These are phyloP conservation scores for Calosoma granatense DNA, from an alignment of 1,140 invertebrate genomes.

Conservation along the genomic window DNA sequence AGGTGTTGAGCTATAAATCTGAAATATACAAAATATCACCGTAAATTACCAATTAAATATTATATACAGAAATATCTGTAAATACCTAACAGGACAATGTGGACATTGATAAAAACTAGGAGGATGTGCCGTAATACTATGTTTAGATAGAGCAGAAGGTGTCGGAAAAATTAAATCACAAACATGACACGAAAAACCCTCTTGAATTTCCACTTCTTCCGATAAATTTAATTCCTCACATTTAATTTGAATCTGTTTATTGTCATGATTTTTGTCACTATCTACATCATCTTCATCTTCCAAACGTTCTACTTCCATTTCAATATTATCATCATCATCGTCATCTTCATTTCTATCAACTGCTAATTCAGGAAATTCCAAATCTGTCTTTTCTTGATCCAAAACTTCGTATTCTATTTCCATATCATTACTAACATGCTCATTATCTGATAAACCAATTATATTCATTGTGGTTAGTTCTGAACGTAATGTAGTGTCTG, in stretches of 20 bases:
- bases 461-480: too few relatives aligned
- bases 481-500: background rate
- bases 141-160: background rate
- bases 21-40: too few relatives aligned
- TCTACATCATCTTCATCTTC: background rate
- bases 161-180: background rate
- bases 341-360: background rate
- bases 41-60: too few relatives aligned
- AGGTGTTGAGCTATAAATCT: background rate
- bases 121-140: background rate
- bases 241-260: background rate
- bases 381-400: too few relatives aligned
- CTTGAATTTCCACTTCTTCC: background rate
- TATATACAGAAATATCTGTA: background rate
- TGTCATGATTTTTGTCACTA: background rate
- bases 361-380: background rate
- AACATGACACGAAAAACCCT: background rate
- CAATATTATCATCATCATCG: background rate
- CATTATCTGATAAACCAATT: too few relatives aligned
- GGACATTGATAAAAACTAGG: background rate
- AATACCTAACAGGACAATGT: constrained; percentile 8
- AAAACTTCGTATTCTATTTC: too few relatives aligned
- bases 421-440: too few relatives aligned
- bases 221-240: background rate
- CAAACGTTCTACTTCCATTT: background rate